These are phyloP conservation scores for Beris morrisii DNA, from an alignment of 2,888 invertebrate genomes.

Conservation along the genomic window DNA sequence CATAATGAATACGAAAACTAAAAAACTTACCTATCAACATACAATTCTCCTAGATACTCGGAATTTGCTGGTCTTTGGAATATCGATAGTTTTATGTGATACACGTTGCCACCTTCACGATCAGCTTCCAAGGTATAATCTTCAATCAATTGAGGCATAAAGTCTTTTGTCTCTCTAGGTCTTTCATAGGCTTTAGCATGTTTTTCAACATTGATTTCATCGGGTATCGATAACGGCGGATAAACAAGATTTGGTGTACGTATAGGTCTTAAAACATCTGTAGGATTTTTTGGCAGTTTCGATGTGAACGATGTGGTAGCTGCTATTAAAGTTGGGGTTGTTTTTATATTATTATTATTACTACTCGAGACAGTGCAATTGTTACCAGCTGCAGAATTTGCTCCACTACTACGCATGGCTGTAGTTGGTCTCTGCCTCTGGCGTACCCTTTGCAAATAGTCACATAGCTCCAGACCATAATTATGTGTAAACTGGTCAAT, in stretches of 20 bases:
- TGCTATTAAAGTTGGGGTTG: conserved; percentile 27
- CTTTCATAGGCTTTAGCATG: conserved; percentile 56
- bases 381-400: conserved; percentile 1
- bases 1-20: no score
- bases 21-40: conserved; percentile 68
- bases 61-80: conserved; percentile 84
- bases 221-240: conserved; percentile 61
- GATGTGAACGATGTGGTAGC: conserved; percentile 50
- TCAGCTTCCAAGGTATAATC: conserved; percentile 89
- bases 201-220: conserved; percentile 52
- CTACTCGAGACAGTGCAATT: conserved; percentile 9
- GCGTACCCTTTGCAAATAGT: conserved; percentile 52
- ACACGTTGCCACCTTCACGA: conserved; percentile 66
- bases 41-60: conserved; percentile 86
- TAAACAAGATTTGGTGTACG: conserved; percentile 67
- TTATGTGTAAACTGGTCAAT: conserved; percentile 81
- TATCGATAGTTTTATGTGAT: conserved; percentile 85
- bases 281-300: conserved; percentile 51
- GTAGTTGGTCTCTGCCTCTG: conserved; percentile 47
- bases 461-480: conserved; percentile 72
- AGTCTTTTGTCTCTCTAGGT: conserved; percentile 61
- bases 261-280: conserved; percentile 64
- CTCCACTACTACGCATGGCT: no score
- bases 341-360: no score
- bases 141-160: conserved; percentile 79